A percentile compares a stretch with the other conserved stretches of the same genome.
phyloP scores from a whole-genome alignment of 2,888 invertebrate genomes.

The Platycheirus rosarum region DNA sequence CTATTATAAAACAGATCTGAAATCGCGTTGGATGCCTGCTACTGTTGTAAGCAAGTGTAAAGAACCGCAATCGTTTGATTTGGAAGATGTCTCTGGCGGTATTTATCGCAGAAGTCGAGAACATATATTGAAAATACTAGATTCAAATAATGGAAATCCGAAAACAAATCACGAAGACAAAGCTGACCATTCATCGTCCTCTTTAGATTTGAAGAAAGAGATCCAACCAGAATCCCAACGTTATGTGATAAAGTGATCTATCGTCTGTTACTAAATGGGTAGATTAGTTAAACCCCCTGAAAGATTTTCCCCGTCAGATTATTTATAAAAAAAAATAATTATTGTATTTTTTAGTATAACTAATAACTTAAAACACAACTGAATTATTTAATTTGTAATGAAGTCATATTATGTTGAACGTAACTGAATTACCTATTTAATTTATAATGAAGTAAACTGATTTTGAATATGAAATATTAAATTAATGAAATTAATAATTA shows the following conservation, averaged over 20 bases:
- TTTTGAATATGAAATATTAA: no score
- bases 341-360: neutral
- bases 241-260: slow-evolving; percentile 19
- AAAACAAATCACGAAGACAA: slow-evolving; percentile 11
- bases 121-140: slow-evolving; percentile 25
- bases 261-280: slow-evolving; percentile 21
- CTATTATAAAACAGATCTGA: no score
- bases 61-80: slow-evolving; percentile 20
- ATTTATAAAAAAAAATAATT: slow-evolving; percentile 14
- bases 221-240: slow-evolving; percentile 9
- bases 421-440: no score
- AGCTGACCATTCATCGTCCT: neutral
- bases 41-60: slow-evolving; percentile 13
- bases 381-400: neutral
- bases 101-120: slow-evolving; percentile 26
- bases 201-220: slow-evolving; percentile 26
- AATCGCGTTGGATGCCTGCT: slow-evolving; percentile 11
- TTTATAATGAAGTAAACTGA: no score
- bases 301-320: slow-evolving; percentile 33
- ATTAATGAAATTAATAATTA: neutral
- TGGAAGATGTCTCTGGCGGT: slow-evolving; percentile 20
- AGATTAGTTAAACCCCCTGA: slow-evolving; percentile 31
- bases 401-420: slow-evolving; percentile 1
- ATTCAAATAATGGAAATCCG: slow-evolving; percentile 1
- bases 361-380: neutral